Conservation (phyloP, 1,140 invertebrate genomes). For the Cherax destructor region DNA sequence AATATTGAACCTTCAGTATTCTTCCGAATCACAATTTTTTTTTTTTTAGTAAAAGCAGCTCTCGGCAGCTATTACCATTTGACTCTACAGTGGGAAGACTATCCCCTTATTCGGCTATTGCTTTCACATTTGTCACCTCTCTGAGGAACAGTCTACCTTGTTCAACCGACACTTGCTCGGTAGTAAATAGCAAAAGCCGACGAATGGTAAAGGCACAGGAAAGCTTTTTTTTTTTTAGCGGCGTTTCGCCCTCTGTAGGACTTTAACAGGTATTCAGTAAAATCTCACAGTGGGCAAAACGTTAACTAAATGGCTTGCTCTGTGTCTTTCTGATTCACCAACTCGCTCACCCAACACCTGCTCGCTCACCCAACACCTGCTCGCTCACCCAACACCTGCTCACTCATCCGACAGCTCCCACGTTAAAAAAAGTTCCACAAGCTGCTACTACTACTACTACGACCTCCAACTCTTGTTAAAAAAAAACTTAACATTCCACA, state of each 20-base stretch:
- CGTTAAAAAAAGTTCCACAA: not conserved
- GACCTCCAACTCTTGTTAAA: not conserved
- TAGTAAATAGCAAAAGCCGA: too few relatives aligned
- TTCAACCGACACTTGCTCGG: not conserved
- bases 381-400: too few relatives aligned
- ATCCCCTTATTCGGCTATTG: not conserved
- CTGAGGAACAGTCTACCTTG: not conserved
- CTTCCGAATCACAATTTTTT: not conserved
- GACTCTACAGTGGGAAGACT: not conserved
- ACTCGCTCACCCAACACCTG: too few relatives aligned
- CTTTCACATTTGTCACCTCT: constrained; percentile 11
- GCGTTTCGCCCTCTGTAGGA: too few relatives aligned
- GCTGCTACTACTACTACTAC: not conserved
- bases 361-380: not conserved
- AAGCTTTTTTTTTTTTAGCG: too few relatives aligned
- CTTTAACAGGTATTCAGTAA: too few relatives aligned
- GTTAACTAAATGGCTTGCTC: too few relatives aligned
- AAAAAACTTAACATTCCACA: not conserved
- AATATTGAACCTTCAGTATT: constrained; percentile 1
- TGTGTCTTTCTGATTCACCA: too few relatives aligned
- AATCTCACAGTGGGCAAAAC: too few relatives aligned
- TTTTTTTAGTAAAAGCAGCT: not conserved
- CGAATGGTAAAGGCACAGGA: too few relatives aligned
- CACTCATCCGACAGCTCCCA: not conserved
- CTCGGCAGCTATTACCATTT: not conserved